Conservation (phyloP, 2,113 vertebrate species). For the Euleptes europaea region DNA sequence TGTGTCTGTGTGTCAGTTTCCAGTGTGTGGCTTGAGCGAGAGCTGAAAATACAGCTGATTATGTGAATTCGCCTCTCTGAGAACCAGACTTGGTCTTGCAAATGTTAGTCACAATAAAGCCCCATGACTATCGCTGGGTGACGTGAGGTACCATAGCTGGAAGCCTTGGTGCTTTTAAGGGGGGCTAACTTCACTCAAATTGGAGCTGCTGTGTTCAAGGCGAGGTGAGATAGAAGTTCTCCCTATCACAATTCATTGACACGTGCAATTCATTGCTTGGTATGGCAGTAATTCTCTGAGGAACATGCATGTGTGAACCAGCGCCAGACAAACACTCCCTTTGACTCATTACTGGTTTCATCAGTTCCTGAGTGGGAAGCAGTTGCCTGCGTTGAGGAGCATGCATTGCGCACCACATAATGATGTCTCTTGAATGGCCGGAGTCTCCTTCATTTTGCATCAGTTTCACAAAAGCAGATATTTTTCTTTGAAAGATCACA, state of each 20-base stretch:
- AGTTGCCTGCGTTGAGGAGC: background rate
- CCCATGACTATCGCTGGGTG: background rate
- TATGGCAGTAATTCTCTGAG: background rate
- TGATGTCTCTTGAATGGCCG: background rate
- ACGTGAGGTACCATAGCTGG: background rate
- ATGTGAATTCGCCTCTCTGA: background rate
- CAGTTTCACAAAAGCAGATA: background rate
- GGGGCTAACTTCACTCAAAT: background rate
- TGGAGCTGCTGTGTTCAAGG: background rate
- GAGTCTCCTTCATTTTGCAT: constrained; percentile 6
- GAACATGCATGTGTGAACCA: background rate
- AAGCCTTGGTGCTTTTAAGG: background rate
- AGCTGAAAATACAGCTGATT: background rate
- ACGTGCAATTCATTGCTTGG: background rate
- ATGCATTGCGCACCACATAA: constrained; percentile 1
- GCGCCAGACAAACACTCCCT: background rate
- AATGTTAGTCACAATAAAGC: background rate
- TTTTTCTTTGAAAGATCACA: constrained; percentile 36
- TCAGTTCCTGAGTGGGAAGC: background rate
- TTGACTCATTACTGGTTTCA: background rate
- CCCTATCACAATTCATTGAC: background rate
- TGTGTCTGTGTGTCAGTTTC: background rate
- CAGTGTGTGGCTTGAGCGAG: background rate
- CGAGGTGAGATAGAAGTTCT: background rate
- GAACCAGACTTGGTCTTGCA: background rate